phyloP scores from a whole-genome alignment of 2,113 vertebrate genomes.

The Lamprologus ornatipinnis region DNA sequence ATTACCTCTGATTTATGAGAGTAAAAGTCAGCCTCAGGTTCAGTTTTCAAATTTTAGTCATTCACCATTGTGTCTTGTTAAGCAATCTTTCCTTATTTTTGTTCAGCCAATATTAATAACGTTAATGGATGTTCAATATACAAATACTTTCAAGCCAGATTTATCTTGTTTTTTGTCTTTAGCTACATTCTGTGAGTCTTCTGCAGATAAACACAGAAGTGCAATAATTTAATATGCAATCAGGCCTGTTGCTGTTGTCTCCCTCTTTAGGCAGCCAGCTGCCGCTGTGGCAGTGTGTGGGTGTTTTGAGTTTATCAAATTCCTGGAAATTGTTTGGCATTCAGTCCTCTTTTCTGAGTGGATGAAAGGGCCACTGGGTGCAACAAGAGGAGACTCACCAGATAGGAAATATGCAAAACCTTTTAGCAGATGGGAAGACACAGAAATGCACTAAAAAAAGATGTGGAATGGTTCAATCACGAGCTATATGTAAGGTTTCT shows the following conservation, averaged over 20 bases:
- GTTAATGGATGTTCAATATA: not conserved
- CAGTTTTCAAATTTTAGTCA: not conserved
- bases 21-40: conserved; percentile 5
- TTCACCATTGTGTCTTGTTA: not conserved
- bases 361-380: not conserved
- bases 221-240: not conserved
- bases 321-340: conserved; percentile 15
- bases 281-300: not conserved
- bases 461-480: not conserved
- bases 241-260: not conserved
- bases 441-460: not conserved
- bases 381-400: not conserved
- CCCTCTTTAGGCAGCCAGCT: not conserved
- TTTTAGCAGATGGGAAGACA: not conserved
- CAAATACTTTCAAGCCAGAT: not conserved
- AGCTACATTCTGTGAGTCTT: not conserved
- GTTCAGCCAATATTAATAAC: not conserved
- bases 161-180: not conserved
- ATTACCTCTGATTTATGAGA: conserved; percentile 18
- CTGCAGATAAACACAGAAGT: not conserved
- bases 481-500: not conserved
- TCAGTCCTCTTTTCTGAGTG: not conserved
- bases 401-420: not conserved
- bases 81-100: not conserved
- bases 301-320: not conserved